These are phyloP conservation scores for Lithosia quadra DNA, from an alignment of 2,888 invertebrate genomes.

Conservation along the genomic window DNA sequence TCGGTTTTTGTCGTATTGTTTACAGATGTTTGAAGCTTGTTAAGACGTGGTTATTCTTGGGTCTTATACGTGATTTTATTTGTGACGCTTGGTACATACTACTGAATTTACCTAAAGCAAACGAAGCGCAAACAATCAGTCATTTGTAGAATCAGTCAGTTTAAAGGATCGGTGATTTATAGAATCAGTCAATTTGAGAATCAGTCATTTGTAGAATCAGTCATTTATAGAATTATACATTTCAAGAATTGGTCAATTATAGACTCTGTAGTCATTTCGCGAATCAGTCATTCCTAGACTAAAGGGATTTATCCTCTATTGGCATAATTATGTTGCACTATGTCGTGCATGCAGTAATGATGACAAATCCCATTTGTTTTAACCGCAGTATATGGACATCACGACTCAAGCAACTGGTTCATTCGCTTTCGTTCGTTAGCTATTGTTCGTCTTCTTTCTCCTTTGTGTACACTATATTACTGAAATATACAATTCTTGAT, in stretches of 20 bases:
- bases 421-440: not conserved
- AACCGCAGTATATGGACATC: not conserved
- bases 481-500: not conserved
- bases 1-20: constrained; percentile 39
- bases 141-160: too few relatives aligned
- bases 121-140: not conserved
- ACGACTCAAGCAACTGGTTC: not conserved
- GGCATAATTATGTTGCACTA: not conserved
- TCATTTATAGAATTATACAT: too few relatives aligned
- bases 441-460: not conserved
- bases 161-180: too few relatives aligned
- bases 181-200: too few relatives aligned
- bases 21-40: constrained; percentile 19
- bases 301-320: not conserved
- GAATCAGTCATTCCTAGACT: too few relatives aligned
- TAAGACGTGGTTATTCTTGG: constrained; percentile 14
- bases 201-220: too few relatives aligned
- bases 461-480: not conserved
- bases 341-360: not conserved
- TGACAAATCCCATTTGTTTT: not conserved
- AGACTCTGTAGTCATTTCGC: too few relatives aligned
- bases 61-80: not conserved
- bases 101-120: not conserved
- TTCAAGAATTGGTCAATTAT: too few relatives aligned
- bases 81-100: not conserved